Conservation (phyloP, 2,113 vertebrate genomes). For the Melanocharis versteri region DNA sequence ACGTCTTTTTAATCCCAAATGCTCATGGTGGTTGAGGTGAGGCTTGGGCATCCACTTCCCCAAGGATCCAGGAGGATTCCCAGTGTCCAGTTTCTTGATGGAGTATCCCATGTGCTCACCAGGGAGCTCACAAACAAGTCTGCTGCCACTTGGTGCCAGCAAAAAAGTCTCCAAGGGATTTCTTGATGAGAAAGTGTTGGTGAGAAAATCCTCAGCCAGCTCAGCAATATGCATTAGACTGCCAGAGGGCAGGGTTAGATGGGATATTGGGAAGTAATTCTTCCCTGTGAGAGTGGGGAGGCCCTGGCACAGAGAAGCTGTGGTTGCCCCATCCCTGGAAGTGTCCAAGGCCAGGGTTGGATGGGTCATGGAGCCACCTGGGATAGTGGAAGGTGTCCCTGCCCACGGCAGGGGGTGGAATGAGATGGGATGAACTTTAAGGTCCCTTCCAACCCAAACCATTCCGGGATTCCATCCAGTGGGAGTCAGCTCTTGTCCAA, state of each 20-base stretch:
- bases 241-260: background rate
- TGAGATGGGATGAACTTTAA: background rate
- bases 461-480: background rate
- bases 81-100: background rate
- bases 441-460: background rate
- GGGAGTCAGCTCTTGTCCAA: background rate
- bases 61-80: background rate
- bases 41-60: background rate
- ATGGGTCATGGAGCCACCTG: rapidly evolving
- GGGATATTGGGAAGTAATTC: background rate
- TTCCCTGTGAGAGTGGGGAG: rapidly evolving
- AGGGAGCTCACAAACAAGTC: background rate
- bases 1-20: background rate
- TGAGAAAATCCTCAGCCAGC: background rate
- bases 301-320: background rate
- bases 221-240: background rate
- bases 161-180: background rate
- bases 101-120: background rate
- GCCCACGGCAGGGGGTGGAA: background rate
- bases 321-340: background rate
- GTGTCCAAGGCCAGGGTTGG: background rate
- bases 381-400: rapidly evolving
- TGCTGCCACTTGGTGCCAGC: background rate
- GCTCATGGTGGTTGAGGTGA: background rate
- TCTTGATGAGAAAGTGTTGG: background rate